Evolutionary conservation across 2,888 invertebrate species (phyloP), one percentile per base, ranked within the genome.

Genomic region (Phyllotreta striolata): DNA sequence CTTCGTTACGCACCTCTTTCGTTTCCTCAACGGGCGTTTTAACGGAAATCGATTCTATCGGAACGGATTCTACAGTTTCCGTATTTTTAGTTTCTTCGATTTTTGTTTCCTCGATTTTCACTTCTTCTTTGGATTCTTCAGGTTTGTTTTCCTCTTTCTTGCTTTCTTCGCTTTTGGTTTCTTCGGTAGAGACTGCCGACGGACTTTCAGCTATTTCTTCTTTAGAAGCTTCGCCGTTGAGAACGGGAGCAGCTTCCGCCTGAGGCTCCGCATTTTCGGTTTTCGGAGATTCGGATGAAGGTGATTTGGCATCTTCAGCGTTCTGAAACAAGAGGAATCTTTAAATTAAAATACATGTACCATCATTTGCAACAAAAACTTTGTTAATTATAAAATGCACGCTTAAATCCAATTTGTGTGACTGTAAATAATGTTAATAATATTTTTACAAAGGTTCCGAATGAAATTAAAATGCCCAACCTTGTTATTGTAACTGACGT

Each of bases 1-100:
- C 83, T 81, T 87, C 87, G 83, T 82, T 85, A 86, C 85, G 85
- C 87, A 86, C 86, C 82, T 82, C 82, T 80, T 81, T 82, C 74
- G 74, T 75, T 62, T 74, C 74, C 67, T 72, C 73, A 63, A 72
- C 75, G 55, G 69, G 65, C 52, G 73, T 66, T 66, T 72, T 72
- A 61, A 76, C 75, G 57, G 68, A 70, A 63, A 62, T 61, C 59
- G 70, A 66, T 66, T 70, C 72, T 56, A 74, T 74, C 59, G 74
- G 74, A 66, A 69, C 74, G 44, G 76, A 71, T 68, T 72, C 74
- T 59, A 66, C 66, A 24, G 71, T 70, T 63, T 72, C 73, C 9
- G 68, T 62, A 59, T 62, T 66, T 65, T 68, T 70, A 7, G 72
- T 54, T 51, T 59, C 59, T 1, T 46, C 57, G 10, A 44, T 14